These are phyloP conservation scores for Pangasianodon hypophthalmus DNA, from an alignment of 2,113 vertebrate genomes.

Conservation along the genomic window DNA sequence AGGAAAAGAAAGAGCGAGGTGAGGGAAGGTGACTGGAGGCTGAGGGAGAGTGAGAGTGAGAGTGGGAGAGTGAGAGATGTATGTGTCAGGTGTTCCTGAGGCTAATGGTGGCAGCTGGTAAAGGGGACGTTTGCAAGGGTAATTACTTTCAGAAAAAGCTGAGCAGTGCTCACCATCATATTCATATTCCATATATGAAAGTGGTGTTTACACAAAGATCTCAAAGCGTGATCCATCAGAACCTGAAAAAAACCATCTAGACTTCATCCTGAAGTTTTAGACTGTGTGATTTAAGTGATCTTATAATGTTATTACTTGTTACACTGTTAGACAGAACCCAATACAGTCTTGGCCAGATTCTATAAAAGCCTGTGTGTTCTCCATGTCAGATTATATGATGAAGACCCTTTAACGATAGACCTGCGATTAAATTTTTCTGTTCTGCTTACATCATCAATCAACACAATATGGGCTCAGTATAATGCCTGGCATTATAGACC, in stretches of 20 bases:
- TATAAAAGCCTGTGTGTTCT: background rate
- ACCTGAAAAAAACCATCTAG: background rate
- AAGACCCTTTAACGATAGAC: background rate
- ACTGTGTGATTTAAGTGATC: background rate
- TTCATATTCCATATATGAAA: constrained; percentile 5
- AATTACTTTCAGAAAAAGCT: constrained; percentile 31
- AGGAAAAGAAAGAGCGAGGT: constrained; percentile 37
- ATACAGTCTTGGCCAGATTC: background rate
- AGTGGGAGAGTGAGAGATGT: constrained; percentile 57
- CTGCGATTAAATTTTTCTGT: background rate
- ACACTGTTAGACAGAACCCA: background rate
- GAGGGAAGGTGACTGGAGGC: constrained; percentile 46
- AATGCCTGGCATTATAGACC: background rate
- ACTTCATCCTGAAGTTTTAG: background rate
- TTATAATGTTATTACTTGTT: background rate
- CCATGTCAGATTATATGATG: background rate
- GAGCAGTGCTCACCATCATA: background rate
- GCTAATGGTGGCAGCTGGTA: constrained; percentile 42
- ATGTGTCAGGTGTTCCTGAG: constrained; percentile 71
- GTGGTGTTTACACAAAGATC: background rate
- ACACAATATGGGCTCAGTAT: background rate
- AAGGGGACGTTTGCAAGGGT: constrained; percentile 30
- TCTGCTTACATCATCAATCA: background rate
- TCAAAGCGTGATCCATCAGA: background rate
- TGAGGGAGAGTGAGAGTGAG: constrained; percentile 1